These are phyloP conservation scores for Agonopterix arenella DNA, from an alignment of 2,888 invertebrate genomes.

Conservation along the genomic window DNA sequence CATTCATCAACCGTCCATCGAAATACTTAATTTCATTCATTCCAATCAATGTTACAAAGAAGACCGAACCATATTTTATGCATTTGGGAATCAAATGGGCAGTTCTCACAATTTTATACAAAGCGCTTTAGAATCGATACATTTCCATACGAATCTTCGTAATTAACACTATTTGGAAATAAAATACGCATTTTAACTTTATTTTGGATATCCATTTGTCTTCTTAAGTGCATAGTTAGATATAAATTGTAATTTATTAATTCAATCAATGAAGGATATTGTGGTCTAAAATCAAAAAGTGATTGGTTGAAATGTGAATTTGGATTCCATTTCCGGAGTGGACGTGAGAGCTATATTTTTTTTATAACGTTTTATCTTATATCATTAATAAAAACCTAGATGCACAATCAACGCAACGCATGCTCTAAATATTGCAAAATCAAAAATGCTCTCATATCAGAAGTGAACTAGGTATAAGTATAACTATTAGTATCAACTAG, in stretches of 20 bases:
- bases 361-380: too few relatives aligned
- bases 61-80: slow-evolving; percentile 1
- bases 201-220: too few relatives aligned
- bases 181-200: not conserved
- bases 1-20: not conserved
- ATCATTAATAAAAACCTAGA: too few relatives aligned
- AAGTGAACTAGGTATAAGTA: too few relatives aligned
- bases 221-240: not conserved
- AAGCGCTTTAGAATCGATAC: slow-evolving; percentile 7
- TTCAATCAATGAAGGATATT: not conserved
- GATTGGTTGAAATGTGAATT: not conserved
- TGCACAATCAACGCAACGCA: too few relatives aligned
- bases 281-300: not conserved
- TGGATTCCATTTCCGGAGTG: too few relatives aligned
- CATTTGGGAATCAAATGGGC: not conserved
- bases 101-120: slow-evolving; percentile 1
- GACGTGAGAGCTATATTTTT: too few relatives aligned
- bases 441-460: too few relatives aligned
- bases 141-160: slow-evolving; percentile 15
- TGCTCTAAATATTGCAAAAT: too few relatives aligned
- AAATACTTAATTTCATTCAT: not conserved
- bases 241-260: not conserved
- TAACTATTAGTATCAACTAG: too few relatives aligned
- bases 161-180: slow-evolving; percentile 12
- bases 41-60: slow-evolving; percentile 1